Percentiles rank a stretch among this genome's conserved stretches.
Conservation (phyloP, 2,888 invertebrate species). For the Chrysopilus asiliformis region DNA sequence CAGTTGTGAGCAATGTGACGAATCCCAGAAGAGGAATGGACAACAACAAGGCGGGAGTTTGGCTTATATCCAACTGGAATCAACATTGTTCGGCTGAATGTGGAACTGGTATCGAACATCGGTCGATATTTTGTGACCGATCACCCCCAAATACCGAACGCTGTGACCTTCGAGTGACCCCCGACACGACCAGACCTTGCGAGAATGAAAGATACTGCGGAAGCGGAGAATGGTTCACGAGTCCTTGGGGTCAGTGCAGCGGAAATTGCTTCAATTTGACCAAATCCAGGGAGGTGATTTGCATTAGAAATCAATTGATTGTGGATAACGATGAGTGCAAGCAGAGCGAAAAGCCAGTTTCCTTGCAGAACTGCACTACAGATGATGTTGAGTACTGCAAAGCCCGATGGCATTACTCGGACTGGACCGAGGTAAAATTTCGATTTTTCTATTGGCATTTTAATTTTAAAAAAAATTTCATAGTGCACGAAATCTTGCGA, state of each 20-base stretch:
- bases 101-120: slow-evolving; percentile 61
- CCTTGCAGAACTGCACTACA: slow-evolving; percentile 46
- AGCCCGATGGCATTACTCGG: slow-evolving; percentile 44
- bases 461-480: slow-evolving; percentile 11
- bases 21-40: slow-evolving; percentile 15
- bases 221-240: slow-evolving; percentile 69
- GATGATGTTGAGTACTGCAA: slow-evolving; percentile 31
- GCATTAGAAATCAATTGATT: slow-evolving; percentile 32
- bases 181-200: slow-evolving; percentile 53
- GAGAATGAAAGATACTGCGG: slow-evolving; percentile 54
- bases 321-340: slow-evolving; percentile 37
- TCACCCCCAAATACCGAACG: slow-evolving; percentile 47
- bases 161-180: slow-evolving; percentile 43
- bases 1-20: slow-evolving; percentile 5
- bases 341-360: slow-evolving; percentile 51
- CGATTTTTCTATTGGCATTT: background rate
- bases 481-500: slow-evolving; percentile 47
- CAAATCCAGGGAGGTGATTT: slow-evolving; percentile 27
- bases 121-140: slow-evolving; percentile 55
- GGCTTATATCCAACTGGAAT: slow-evolving; percentile 36
- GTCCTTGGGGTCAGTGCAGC: slow-evolving; percentile 44
- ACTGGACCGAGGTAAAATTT: slow-evolving; percentile 23
- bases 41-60: slow-evolving; percentile 23
- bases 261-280: slow-evolving; percentile 36
- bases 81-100: slow-evolving; percentile 58